These are phyloP conservation scores for Parochlus steinenii DNA, from an alignment of 2,888 invertebrate genomes.

Conservation along the genomic window DNA sequence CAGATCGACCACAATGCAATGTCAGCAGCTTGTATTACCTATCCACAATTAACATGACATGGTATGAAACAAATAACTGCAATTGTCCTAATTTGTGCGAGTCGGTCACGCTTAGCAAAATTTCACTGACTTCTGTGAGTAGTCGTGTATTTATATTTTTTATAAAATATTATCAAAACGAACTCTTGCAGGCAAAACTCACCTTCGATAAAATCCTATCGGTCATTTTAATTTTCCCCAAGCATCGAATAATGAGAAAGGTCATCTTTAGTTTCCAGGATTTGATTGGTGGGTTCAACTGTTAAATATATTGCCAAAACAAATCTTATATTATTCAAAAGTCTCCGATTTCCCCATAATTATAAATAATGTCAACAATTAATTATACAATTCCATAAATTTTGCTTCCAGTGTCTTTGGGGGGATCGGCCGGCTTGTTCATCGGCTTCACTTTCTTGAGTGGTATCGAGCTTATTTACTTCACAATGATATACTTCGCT, in stretches of 20 bases:
- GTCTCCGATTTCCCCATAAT: too few relatives aligned
- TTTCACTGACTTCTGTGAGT: slow-evolving; percentile 1
- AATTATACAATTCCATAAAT: too few relatives aligned
- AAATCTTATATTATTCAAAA: too few relatives aligned
- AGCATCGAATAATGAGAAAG: slow-evolving; percentile 8
- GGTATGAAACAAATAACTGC: slow-evolving; percentile 5
- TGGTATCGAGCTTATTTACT: slow-evolving; percentile 16
- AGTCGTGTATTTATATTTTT: not conserved
- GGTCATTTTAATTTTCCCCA: slow-evolving; percentile 6
- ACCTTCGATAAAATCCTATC: slow-evolving; percentile 8
- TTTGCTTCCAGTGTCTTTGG: slow-evolving; percentile 25
- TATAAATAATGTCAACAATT: too few relatives aligned
- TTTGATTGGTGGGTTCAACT: slow-evolving; percentile 11
- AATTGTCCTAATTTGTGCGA: slow-evolving; percentile 6
- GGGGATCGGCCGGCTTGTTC: slow-evolving; percentile 27
- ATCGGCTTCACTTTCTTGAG: slow-evolving; percentile 28
- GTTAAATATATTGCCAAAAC: too few relatives aligned
- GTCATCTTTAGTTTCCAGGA: slow-evolving; percentile 13
- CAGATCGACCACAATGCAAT: too few relatives aligned
- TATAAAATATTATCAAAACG: not conserved
- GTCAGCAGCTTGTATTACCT: slow-evolving; percentile 2
- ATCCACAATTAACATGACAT: too few relatives aligned
- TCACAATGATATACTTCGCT: slow-evolving; percentile 1
- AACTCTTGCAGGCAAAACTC: not conserved
- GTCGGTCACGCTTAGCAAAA: slow-evolving; percentile 1